Percentiles rank a stretch among this genome's conserved stretches.
phyloP scores from a whole-genome alignment of 2,888 invertebrate genomes.

The Ferrisia virgata region DNA sequence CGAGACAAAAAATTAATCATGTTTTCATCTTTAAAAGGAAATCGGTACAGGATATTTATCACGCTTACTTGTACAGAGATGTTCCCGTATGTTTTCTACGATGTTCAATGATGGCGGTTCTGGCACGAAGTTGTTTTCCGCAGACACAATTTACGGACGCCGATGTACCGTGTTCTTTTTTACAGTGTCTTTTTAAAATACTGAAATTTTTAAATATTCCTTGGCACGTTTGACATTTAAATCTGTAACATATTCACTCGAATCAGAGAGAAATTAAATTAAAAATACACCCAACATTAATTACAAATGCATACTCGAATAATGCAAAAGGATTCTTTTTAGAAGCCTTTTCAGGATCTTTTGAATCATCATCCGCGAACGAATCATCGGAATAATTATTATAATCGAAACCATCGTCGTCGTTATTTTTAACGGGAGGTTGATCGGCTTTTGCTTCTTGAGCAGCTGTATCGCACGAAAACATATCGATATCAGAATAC shows the following conservation, averaged over 20 bases:
- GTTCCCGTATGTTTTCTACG: constrained; percentile 59
- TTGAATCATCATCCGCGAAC: not conserved
- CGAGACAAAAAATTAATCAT: not conserved
- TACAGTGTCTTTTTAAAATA: constrained; percentile 55
- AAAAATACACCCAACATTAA: too few species aligned
- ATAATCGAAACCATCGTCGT: constrained; percentile 25
- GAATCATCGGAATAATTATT: constrained; percentile 14
- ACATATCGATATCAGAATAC: not conserved
- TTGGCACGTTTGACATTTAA: constrained; percentile 56
- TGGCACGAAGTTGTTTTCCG: constrained; percentile 57
- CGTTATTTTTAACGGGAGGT: not conserved
- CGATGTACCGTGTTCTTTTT: constrained; percentile 53
- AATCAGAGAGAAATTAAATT: too few species aligned
- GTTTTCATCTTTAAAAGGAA: not conserved
- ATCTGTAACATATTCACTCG: constrained; percentile 52
- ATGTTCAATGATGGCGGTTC: constrained; percentile 59
- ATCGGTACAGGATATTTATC: too few species aligned
- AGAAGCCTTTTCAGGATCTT: not conserved
- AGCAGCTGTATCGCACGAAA: not conserved
- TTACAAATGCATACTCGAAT: constrained; percentile 36
- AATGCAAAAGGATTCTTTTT: constrained; percentile 32
- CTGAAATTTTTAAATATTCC: constrained; percentile 57
- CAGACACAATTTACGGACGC: constrained; percentile 57
- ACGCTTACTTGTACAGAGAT: constrained; percentile 57
- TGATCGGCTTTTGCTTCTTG: not conserved